Evolutionary conservation across 2,113 vertebrate genomes (phyloP), one percentile per base, ranked within the genome.

Genomic region (Nettapus auritus): DNA sequence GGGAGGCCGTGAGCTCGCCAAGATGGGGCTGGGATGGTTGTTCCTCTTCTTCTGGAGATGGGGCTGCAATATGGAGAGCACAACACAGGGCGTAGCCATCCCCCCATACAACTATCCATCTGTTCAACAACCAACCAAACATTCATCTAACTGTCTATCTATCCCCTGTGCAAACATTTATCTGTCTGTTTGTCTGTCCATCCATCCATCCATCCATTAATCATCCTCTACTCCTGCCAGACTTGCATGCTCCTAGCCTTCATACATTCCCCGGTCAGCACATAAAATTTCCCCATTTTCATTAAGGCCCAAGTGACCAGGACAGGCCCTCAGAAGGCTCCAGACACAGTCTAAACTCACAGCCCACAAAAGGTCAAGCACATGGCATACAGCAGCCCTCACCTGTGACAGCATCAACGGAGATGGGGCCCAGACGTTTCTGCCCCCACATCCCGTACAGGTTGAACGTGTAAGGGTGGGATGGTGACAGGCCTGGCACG

Each of bases 401-500:
- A 66, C 64, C 40, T 46, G 63, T 66, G 38, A 66, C 19, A 8
- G 63, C 40, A 19, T 66, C 63, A 31, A 5, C 42, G 38, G 38
- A 66, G 52, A 96, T 1, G 1, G 97, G 96, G 11, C 97, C 93
- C 33, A 93, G 36, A 12, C 46, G 94, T 56, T 95, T 95, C 29
- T 82, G 78, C 20, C 80, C 34, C 1, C 56, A 36, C 12, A 97
- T 17, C 13, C 97, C 96, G 1, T 93, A 97, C 8, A 97, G 94
- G 63, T 94, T 91, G 42, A 97, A 95, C 64, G 18, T 50, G 22
- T 50, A 50, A 12, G 11, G 48, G 48, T 50, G 48, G 48, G 48
- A 50, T 50, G 48, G 48, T 50, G 48, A 50, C 48, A 50, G 48
- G 22, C 48, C 48, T 50, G 48, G 21, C 22, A 50, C 22, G 6